Evolutionary conservation across 2,888 invertebrate species (phyloP).

Genomic region (Drosophila putrida): DNA sequence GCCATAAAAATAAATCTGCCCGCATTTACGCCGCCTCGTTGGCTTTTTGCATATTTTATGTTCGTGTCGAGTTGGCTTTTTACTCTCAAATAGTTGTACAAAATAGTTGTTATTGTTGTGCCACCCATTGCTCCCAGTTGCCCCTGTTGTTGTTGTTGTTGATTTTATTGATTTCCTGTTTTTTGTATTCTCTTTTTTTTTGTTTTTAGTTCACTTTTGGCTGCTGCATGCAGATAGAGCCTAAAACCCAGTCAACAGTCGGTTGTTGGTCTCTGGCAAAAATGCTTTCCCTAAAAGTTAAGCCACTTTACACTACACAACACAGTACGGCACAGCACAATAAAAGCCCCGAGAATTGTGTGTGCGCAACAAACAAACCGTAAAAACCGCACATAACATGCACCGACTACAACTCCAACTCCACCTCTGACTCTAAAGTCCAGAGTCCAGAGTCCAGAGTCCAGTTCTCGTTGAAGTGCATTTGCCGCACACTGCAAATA

Average conservation of each 20-base stretch:
- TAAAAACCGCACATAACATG: conserved; percentile 71
- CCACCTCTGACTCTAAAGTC: conserved; percentile 9
- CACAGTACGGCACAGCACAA: conserved; percentile 43
- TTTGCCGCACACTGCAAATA: conserved; percentile 50
- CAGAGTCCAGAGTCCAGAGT: not conserved
- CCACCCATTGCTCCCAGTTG: conserved; percentile 7
- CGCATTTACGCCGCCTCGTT: conserved; percentile 75
- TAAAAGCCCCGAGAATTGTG: conserved; percentile 48
- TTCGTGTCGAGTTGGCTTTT: conserved; percentile 57
- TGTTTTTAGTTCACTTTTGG: conserved; percentile 11
- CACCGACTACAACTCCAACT: conserved; percentile 10
- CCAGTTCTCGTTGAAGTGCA: not conserved
- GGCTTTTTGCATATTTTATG: conserved; percentile 75
- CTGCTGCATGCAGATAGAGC: conserved; percentile 59
- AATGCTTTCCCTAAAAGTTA: conserved; percentile 57
- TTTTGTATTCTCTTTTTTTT: conserved; percentile 14
- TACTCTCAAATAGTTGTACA: conserved; percentile 16
- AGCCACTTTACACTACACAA: conserved; percentile 63
- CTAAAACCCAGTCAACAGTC: conserved; percentile 61
- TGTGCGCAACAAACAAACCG: conserved; percentile 69
- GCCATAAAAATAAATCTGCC: conserved; percentile 75
- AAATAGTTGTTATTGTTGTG: conserved; percentile 30
- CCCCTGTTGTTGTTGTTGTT: conserved; percentile 59
- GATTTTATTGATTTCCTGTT: conserved; percentile 70
- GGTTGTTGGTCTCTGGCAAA: conserved; percentile 18